Conservation (phyloP, 2,113 vertebrate genomes). For the Limnothrissa miodon region DNA sequence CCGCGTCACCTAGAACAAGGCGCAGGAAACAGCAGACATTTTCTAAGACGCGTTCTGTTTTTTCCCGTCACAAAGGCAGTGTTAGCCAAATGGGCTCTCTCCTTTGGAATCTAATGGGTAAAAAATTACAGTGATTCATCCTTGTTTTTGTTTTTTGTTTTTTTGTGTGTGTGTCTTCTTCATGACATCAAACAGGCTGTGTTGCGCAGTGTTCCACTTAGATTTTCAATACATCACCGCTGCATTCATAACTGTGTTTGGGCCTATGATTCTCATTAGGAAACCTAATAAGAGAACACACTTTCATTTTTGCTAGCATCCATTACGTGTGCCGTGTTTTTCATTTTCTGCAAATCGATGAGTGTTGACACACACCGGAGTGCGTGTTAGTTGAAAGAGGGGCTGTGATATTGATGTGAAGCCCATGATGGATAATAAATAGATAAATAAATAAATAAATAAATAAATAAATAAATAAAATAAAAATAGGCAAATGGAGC, state of each 20-base stretch:
- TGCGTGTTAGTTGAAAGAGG: not conserved
- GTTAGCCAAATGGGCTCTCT: not conserved
- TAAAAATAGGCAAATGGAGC: not conserved
- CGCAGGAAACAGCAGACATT: not conserved
- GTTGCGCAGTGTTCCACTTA: not conserved
- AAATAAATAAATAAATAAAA: not conserved
- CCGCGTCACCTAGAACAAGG: not conserved
- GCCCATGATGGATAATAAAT: too few species aligned
- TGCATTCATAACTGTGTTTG: slow-evolving; percentile 18
- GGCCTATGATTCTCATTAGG: too few species aligned
- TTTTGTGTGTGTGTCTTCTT: not conserved
- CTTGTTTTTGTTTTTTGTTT: too few species aligned
- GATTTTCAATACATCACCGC: slow-evolving; percentile 26
- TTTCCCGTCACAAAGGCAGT: not conserved
- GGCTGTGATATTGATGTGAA: not conserved
- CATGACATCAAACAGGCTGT: not conserved
- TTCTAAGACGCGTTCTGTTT: not conserved
- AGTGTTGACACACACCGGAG: not conserved
- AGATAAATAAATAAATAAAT: too few species aligned
- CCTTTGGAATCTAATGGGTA: slow-evolving; percentile 24
- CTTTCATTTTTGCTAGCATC: not conserved
- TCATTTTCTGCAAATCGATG: not conserved
- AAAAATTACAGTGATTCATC: slow-evolving; percentile 39
- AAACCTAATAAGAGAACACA: slow-evolving; percentile 13
- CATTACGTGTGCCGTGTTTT: not conserved